phyloP scores from a whole-genome alignment of 2,113 vertebrate genomes.

The Collichthys lucidus region DNA sequence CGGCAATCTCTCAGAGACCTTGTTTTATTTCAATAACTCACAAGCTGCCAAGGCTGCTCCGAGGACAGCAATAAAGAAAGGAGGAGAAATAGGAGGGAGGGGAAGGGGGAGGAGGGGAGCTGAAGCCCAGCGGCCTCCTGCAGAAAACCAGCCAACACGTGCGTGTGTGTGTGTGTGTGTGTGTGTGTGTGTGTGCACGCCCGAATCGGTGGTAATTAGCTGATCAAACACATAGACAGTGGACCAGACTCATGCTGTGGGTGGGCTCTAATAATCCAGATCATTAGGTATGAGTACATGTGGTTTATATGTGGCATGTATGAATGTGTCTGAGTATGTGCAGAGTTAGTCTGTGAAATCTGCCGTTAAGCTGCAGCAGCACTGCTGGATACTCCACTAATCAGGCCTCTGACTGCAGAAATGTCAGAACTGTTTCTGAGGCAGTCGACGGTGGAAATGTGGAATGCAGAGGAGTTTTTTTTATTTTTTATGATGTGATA shows the following conservation, averaged over 20 bases:
- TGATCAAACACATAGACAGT: constrained; percentile 74
- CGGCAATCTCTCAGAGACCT: constrained; percentile 9
- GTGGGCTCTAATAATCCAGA: constrained; percentile 67
- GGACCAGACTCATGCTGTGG: constrained; percentile 37
- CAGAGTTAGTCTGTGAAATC: constrained; percentile 11
- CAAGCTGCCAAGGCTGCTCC: constrained; percentile 16
- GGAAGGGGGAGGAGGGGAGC: background rate
- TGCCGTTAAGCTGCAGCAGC: background rate
- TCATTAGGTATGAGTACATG: constrained; percentile 54
- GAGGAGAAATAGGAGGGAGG: background rate
- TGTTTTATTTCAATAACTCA: constrained; percentile 43
- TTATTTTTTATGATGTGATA: background rate
- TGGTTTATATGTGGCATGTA: constrained; percentile 11
- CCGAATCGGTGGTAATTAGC: constrained; percentile 66
- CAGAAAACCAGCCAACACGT: constrained; percentile 2
- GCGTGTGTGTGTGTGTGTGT: background rate
- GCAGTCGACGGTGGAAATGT: background rate
- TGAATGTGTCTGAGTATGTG: constrained; percentile 8
- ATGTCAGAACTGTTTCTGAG: background rate
- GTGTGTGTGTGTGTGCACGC: constrained; percentile 14
- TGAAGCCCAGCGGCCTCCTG: constrained; percentile 3
- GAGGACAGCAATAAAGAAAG: constrained; percentile 13
- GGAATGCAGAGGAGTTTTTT: background rate
- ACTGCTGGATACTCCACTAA: background rate
- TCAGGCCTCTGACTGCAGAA: background rate